Percentiles rank a stretch among this genome's conserved stretches.
Evolutionary conservation across 2,113 vertebrate species (phyloP).

Genomic region (Raja brachyura): DNA sequence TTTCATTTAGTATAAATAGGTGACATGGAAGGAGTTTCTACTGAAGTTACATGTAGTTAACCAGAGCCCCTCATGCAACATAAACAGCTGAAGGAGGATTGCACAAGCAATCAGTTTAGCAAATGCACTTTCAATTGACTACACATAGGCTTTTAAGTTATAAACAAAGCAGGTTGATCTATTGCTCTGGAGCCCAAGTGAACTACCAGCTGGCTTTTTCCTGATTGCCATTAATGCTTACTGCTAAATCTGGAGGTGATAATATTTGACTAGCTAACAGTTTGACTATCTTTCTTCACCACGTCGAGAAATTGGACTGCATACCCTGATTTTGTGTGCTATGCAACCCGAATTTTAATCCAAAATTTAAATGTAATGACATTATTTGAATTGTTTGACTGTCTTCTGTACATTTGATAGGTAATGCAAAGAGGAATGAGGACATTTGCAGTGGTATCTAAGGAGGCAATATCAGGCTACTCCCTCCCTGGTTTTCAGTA

Average conservation of each 20-base stretch:
- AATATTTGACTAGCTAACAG: background rate
- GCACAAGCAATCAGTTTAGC: background rate
- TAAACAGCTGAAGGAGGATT: conserved; percentile 13
- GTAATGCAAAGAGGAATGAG: too few species aligned
- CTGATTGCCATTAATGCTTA: conserved; percentile 4
- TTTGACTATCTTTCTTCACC: background rate
- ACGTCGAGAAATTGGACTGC: too few species aligned
- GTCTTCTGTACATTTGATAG: too few species aligned
- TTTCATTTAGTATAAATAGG: conserved; percentile 13
- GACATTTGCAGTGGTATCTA: too few species aligned
- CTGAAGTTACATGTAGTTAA: background rate
- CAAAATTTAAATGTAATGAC: too few species aligned
- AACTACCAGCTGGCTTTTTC: background rate
- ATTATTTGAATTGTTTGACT: too few species aligned
- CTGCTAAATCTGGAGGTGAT: background rate
- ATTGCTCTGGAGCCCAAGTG: background rate
- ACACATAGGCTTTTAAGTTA: background rate
- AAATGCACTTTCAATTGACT: conserved; percentile 18
- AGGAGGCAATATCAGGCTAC: too few species aligned
- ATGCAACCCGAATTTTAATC: too few species aligned
- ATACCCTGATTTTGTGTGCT: too few species aligned
- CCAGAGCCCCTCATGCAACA: background rate
- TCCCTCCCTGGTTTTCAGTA: too few species aligned
- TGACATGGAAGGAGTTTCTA: background rate
- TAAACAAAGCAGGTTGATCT: conserved; percentile 30